Conservation (phyloP, 2,797 vertebrate genomes). For the Mus minutoides region DNA sequence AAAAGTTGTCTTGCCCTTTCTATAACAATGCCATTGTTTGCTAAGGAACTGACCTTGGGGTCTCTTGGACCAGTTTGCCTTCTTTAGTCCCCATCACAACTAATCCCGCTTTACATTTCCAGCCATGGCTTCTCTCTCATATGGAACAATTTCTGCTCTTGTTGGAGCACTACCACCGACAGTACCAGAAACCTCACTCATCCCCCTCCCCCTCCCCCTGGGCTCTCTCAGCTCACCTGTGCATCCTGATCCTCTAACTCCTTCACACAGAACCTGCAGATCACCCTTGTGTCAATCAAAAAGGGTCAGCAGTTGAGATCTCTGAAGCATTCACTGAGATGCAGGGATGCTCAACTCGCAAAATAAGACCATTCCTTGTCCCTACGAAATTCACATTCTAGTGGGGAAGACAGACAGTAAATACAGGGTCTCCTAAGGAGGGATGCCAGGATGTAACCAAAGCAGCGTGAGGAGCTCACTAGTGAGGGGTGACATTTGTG, state of each 20-base stretch:
- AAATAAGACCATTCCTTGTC: background rate
- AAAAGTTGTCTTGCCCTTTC: background rate
- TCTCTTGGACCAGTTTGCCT: background rate
- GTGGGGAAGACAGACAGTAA: background rate
- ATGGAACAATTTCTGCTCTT: background rate
- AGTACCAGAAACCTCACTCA: background rate
- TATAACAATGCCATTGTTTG: background rate
- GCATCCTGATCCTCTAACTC: background rate
- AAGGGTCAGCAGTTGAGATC: background rate
- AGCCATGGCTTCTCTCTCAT: background rate
- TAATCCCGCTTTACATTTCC: background rate
- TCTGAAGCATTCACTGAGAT: background rate
- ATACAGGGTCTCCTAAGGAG: background rate
- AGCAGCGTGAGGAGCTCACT: background rate
- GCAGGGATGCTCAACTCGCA: background rate
- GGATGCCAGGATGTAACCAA: background rate
- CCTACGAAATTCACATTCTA: background rate
- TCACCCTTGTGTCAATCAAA: background rate
- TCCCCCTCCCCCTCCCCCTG: accelerated
- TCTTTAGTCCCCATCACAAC: background rate
- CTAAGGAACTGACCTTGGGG: background rate
- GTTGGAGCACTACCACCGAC: accelerated
- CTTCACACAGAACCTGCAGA: background rate
- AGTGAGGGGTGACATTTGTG: background rate
- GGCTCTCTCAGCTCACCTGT: background rate